phyloP scores from a whole-genome alignment of 2,888 invertebrate species.

The Villa cingulata region DNA sequence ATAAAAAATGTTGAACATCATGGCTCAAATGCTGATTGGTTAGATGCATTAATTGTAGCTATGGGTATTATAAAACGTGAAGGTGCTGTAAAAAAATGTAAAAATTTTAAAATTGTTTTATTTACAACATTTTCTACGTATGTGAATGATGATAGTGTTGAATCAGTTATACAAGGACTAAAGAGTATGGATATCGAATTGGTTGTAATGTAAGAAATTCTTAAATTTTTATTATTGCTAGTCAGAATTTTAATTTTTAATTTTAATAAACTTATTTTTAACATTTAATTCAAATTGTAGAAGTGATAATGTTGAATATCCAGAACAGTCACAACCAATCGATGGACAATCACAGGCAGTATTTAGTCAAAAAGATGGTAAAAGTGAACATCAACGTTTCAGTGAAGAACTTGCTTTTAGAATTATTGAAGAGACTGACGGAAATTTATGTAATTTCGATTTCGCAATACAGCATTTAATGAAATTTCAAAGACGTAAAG shows the following conservation, averaged over 20 bases:
- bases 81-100: slow-evolving; percentile 30
- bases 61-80: slow-evolving; percentile 38
- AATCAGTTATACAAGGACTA: slow-evolving; percentile 41
- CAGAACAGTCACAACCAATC: background rate
- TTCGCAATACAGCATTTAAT: slow-evolving; percentile 47
- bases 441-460: slow-evolving; percentile 41
- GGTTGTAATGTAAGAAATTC: slow-evolving; percentile 47
- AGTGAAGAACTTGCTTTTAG: slow-evolving; percentile 25
- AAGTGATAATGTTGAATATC: slow-evolving; percentile 28
- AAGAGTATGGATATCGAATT: slow-evolving; percentile 44
- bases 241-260: no score
- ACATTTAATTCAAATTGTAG: slow-evolving; percentile 19
- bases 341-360: background rate
- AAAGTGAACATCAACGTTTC: slow-evolving; percentile 22
- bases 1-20: slow-evolving; percentile 31
- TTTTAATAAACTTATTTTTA: background rate
- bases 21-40: slow-evolving; percentile 47
- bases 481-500: slow-evolving; percentile 40
- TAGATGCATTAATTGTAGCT: slow-evolving; percentile 47
- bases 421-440: slow-evolving; percentile 37
- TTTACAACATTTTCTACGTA: slow-evolving; percentile 48
- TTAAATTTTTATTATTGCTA: no score
- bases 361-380: slow-evolving; percentile 10
- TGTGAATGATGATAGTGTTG: slow-evolving; percentile 38
- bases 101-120: slow-evolving; percentile 43